phyloP scores from a whole-genome alignment of 2,888 invertebrate genomes.

The Podotricha telesiphe region DNA sequence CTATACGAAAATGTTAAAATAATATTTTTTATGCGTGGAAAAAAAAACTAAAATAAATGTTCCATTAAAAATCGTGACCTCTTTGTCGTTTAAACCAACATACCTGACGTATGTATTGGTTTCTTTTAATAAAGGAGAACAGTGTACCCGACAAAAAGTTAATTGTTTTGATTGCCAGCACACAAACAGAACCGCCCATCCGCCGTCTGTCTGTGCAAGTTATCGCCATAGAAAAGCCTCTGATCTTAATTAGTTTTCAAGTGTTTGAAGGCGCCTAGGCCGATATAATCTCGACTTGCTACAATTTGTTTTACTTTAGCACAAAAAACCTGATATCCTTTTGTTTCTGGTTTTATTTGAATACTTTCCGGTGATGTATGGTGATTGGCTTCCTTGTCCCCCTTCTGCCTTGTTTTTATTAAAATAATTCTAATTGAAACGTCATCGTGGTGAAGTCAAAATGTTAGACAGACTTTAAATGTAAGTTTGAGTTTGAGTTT shows the following conservation, averaged over 20 bases:
- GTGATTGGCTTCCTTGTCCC: slow-evolving; percentile 81
- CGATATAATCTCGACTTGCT: slow-evolving; percentile 80
- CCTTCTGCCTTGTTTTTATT: slow-evolving; percentile 80
- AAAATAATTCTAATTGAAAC: slow-evolving; percentile 71
- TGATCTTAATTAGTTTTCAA: slow-evolving; percentile 84
- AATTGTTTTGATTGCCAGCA: slow-evolving; percentile 83
- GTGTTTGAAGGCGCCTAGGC: slow-evolving; percentile 79
- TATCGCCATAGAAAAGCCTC: slow-evolving; percentile 81
- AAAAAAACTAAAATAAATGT: not conserved
- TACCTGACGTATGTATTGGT: slow-evolving; percentile 42
- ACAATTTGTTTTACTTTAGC: slow-evolving; percentile 82
- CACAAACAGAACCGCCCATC: slow-evolving; percentile 68
- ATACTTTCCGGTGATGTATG: slow-evolving; percentile 79
- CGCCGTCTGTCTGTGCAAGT: slow-evolving; percentile 71
- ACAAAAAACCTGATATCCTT: slow-evolving; percentile 71
- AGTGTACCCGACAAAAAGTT: slow-evolving; percentile 75
- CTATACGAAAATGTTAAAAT: not conserved
- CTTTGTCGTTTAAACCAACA: slow-evolving; percentile 48
- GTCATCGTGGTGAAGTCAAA: not conserved
- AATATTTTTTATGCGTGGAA: not conserved
- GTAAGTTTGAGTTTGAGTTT: not conserved
- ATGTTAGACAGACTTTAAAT: too few species aligned
- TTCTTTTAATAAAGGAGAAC: slow-evolving; percentile 43
- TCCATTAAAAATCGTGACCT: slow-evolving; percentile 12
- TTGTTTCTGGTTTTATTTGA: slow-evolving; percentile 78